phyloP scores from a whole-genome alignment of 2,113 vertebrate species.

The Hydropotes inermis region DNA sequence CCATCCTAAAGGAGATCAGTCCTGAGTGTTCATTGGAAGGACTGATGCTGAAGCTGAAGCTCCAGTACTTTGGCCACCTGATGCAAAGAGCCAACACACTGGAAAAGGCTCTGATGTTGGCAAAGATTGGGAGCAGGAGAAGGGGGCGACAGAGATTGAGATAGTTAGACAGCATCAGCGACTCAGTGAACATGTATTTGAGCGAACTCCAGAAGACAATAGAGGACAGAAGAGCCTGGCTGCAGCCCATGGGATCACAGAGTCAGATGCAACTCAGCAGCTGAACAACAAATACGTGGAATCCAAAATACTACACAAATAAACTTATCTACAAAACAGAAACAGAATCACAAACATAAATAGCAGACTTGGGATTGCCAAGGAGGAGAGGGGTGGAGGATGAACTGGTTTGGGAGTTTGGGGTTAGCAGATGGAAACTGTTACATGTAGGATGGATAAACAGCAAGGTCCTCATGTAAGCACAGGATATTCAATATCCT shows the following conservation, averaged over 20 bases:
- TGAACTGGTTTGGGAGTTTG: background rate
- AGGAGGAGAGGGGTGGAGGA: background rate
- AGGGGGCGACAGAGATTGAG: background rate
- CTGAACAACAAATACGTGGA: background rate
- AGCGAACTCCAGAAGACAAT: fast-evolving
- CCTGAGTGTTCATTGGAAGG: background rate
- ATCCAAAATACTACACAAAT: background rate
- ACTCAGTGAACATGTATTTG: background rate
- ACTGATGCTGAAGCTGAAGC: background rate
- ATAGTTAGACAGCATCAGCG: background rate
- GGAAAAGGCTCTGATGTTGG: background rate
- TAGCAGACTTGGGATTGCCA: background rate
- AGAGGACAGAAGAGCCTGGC: background rate
- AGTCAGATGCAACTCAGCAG: background rate
- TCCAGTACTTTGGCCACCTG: background rate
- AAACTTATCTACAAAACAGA: background rate
- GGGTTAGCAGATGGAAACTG: background rate
- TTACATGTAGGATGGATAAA: background rate
- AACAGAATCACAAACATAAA: background rate
- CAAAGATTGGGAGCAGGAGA: background rate
- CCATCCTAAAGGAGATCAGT: background rate
- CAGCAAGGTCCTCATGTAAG: background rate
- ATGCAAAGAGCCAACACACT: background rate
- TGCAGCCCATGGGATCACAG: background rate
- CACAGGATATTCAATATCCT: background rate